Percentiles rank a stretch among this genome's conserved stretches.
Evolutionary conservation across 2,797 vertebrate genomes (phyloP).

Genomic region (Sarcoramphus papa): DNA sequence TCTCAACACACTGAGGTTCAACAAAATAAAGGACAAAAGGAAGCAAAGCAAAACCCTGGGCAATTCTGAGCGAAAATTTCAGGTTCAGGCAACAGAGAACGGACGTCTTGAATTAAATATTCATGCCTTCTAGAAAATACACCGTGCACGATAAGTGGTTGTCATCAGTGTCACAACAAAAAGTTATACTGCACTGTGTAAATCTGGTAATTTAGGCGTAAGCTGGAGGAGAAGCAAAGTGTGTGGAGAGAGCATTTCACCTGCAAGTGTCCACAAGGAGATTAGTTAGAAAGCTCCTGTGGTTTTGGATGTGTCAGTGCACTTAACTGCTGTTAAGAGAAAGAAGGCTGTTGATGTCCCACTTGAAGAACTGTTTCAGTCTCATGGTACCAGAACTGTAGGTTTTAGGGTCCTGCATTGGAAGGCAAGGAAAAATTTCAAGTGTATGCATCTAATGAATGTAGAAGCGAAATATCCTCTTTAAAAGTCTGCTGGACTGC

Average conservation of each 20-base stretch:
- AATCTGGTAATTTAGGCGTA: neutral
- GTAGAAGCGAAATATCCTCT: neutral
- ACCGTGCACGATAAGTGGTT: rapidly evolving
- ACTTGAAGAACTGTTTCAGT: neutral
- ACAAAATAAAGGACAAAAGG: neutral
- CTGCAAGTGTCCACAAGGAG: neutral
- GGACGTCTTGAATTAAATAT: neutral
- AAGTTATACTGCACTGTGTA: neutral
- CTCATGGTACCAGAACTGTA: neutral
- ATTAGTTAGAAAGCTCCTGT: neutral
- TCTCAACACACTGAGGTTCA: neutral
- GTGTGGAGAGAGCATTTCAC: neutral
- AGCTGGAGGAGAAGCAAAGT: neutral
- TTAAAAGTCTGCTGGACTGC: neutral
- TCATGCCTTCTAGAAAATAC: neutral
- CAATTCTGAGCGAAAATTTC: neutral
- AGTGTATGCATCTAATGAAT: neutral
- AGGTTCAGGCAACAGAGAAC: neutral
- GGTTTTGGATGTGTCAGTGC: neutral
- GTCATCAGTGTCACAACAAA: neutral
- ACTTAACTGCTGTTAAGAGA: neutral
- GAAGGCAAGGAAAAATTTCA: neutral
- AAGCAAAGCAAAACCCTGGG: neutral
- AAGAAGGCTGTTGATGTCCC: neutral
- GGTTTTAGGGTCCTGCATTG: neutral